Evolutionary conservation across 92 coral and sea anemone species (phyloP), one percentile per base, ranked within the genome.

Genomic region (Actinernus sp.): DNA sequence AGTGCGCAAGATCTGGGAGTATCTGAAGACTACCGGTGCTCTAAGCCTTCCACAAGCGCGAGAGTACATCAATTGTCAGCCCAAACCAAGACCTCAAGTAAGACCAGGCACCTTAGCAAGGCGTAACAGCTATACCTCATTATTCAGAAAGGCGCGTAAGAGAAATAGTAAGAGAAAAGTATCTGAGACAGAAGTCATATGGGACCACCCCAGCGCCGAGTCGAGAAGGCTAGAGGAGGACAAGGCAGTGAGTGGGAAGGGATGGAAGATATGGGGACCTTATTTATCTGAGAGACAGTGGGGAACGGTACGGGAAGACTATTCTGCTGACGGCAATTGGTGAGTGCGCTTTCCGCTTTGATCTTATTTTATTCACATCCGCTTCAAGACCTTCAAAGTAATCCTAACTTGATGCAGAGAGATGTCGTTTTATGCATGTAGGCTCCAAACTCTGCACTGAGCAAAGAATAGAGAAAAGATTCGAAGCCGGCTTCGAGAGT

Each of bases 291-390:
- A 92, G 55, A 70, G 97, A 31, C 97, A 92, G 52, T 92, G 97
- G 97, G 93, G 97, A 3, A 92, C 97, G 0, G 97, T 92, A 3
- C 78, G 97, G 1, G 97, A 92, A 39, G 97, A 92, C 27, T 92
- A 92, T 55, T 92, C 97, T 0, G 19, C 49, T 16, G 92, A 92
- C 57, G 97, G 97, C 31, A 69, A 67, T 79, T 83, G 97, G 97
- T 87, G 22, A 63, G 84, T 26, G 19, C 4, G 17, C 14, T 31
- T n/a, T n/a, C n/a, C n/a, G n/a, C n/a, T 46, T 26, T 25, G n/a
- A 5, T 3, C 36, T 46, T 17, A 21, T 9, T 27, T 9, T 27
- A 12, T 21, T 22, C n/a, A n/a, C n/a, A n/a, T n/a, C n/a, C n/a
- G n/a, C n/a, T n/a, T n/a, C n/a, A n/a, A n/a, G n/a, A n/a, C n/a